Base-by-base conservation (phyloP, 2,888 invertebrate genomes). In the Drosophila pegasa region DNA sequence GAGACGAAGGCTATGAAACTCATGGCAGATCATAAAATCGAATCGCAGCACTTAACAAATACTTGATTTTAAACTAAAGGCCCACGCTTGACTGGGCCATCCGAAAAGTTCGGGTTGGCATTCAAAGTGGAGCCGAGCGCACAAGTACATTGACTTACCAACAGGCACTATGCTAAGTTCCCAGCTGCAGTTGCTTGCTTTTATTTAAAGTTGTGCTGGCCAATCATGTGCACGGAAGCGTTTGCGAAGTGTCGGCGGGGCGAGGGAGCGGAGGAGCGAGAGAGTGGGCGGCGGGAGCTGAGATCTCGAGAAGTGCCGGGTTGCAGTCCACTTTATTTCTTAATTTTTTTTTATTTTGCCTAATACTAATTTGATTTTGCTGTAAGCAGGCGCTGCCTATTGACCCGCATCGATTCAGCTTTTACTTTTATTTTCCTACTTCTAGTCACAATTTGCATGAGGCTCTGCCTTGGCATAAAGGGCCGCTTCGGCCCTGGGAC, bases 141-240 rank as follows among this genome's bases (percentile, higher is more conserved):
- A 50, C 62, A 56, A 74, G 80, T 86, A 75, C 82, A 76, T 71
- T 82, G 82, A 85, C 76, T 87, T 71, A 55, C 63, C 54, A 48
- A 31, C 45, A 54, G 77, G 73, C 65, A 58, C 64, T 68, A 51
- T 57, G 61, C 33, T 59, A 22, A 64, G 65, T 63, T 66, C 52
- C 18, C 37, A 52, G 69, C 71, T 63, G 69, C 69, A 73, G 68
- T 65, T 56, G 70, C 59, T 41, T 58, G 69, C 61, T 64, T 54
- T 70, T 82, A 88, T 86, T 83, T 88, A 82, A 88, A 83, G 80
- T 88, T 82, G 66, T 58, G 71, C 71, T 77, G 83, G 82, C 71
- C 88, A 88, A 87, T 83, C 83, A 83, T 82, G 88, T 83, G 83
- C 60, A 88, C 50, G 88, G 69, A 86, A 77, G 87, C 88, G 63